Percentiles rank a stretch among this genome's conserved stretches.
Evolutionary conservation across 2,797 vertebrate species (phyloP).

Genomic region (Picus viridis): DNA sequence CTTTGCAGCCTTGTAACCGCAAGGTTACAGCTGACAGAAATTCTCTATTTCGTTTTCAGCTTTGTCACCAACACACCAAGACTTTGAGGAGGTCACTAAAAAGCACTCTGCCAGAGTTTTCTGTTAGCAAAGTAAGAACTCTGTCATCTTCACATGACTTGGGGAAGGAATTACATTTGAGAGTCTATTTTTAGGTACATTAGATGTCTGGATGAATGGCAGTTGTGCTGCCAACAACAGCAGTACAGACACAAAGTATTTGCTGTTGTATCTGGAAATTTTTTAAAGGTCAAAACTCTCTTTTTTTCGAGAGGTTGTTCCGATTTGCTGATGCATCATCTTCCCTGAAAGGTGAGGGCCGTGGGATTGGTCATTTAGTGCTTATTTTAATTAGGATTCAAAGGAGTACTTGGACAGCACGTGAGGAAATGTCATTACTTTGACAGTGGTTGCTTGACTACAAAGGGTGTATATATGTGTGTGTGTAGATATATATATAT

Average conservation of each 20-base stretch:
- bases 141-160: not conserved
- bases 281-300: not conserved
- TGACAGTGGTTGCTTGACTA: not conserved
- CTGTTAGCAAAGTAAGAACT: not conserved
- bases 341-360: not conserved
- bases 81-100: not conserved
- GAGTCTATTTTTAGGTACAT: not conserved
- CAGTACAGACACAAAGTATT: not conserved
- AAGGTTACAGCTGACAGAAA: not conserved
- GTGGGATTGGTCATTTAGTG: not conserved
- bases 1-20: not conserved
- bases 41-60: not conserved
- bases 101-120: not conserved
- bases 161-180: accelerated
- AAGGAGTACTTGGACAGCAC: not conserved
- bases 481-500: not conserved
- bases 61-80: not conserved
- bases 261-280: not conserved
- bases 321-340: accelerated
- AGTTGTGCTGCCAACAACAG: not conserved
- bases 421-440: not conserved
- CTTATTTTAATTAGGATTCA: not conserved
- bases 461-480: not conserved
- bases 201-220: not conserved
- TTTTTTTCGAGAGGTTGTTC: not conserved